Base-by-base conservation (phyloP, 2,888 invertebrate genomes). In the Incurvaria masculella region DNA sequence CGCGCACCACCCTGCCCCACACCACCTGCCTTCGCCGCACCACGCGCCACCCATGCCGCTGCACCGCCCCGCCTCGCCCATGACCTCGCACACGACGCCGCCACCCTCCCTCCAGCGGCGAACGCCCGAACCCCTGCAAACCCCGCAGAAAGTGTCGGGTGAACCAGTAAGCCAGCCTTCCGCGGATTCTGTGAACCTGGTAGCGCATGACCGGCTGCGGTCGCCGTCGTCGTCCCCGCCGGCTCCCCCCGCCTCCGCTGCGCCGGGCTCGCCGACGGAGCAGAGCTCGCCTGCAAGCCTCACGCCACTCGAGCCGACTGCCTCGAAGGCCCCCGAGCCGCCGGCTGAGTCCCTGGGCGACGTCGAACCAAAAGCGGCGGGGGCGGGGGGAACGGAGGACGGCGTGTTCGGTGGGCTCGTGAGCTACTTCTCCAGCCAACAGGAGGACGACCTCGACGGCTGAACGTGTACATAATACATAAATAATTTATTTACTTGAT, bases 401-500 rank as follows among this genome's bases (percentile, higher is more conserved):
- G 86, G 91, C 44, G 93, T 92, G 64, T 94, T 94, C 68, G 93
- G 93, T 38, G 94, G 94, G 4, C 81, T 94, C 59, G 94, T 94
- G 50, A 93, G 92, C 66, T 94, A 94, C 74, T 94, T 94, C 72
- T 93, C 93, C 57, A 92, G 92, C 64, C 94, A 94, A 69, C 85
- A 85, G 57, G 89, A 93, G 66, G 93, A 93, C 64, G 92, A 93
- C 70, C 82, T 92, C 61, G 92, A 92, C 68, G 85, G 68, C 53
- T 73, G 69, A 49, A 45, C 17, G n/a, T 40, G 18, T 20, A 18
- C 10, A 41, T 41, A 41, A 41, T 20, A 18, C 10, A 41, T 41
- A 41, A 41, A 8, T 41, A 41, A 41, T 41, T 33, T 33, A 33
- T 33, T 8, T 14, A 33, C 14, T 33, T 4, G 8, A 33, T 3